A percentile compares a stretch with the other conserved stretches of the same genome.
Evolutionary conservation across 2,888 invertebrate species (phyloP).

Genomic region (Carcina quercana): DNA sequence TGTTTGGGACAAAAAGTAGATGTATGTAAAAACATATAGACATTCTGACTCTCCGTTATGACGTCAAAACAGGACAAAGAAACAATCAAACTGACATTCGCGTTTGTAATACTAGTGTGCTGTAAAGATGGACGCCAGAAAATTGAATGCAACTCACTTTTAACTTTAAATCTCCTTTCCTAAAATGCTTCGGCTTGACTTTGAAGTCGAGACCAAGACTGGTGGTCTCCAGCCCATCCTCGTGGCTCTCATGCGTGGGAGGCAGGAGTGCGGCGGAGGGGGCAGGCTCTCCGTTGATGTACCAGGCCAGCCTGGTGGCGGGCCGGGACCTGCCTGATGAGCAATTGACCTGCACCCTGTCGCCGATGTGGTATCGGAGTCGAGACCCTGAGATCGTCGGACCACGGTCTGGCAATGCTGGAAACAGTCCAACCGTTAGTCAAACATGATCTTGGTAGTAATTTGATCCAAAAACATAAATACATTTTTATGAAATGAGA

Average conservation of each 20-base stretch:
- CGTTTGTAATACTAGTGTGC: no score
- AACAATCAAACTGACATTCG: no score
- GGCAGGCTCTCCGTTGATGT: slow-evolving; percentile 85
- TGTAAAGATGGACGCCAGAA: no score
- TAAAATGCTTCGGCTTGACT: slow-evolving; percentile 81
- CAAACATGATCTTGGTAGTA: no score
- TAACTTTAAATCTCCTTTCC: slow-evolving; percentile 83
- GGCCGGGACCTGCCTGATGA: slow-evolving; percentile 85
- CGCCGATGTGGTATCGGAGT: slow-evolving; percentile 82
- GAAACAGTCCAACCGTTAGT: slow-evolving; percentile 8
- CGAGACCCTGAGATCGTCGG: slow-evolving; percentile 82
- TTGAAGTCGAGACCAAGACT: slow-evolving; percentile 81
- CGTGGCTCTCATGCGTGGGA: slow-evolving; percentile 42
- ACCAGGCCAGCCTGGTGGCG: slow-evolving; percentile 84
- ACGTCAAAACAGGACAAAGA: no score
- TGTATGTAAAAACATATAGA: no score
- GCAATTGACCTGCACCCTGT: slow-evolving; percentile 83
- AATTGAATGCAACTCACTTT: slow-evolving; percentile 76
- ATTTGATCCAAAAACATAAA: no score
- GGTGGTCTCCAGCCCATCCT: slow-evolving; percentile 77
- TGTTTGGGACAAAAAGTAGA: no score
- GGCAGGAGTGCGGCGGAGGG: slow-evolving; percentile 49
- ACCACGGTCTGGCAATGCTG: slow-evolving; percentile 83
- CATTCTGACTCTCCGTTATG: no score
- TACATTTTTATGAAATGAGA: no score